Evolutionary conservation across 1,140 invertebrate genomes (phyloP).

Genomic region (Rhizoglyphus robini): DNA sequence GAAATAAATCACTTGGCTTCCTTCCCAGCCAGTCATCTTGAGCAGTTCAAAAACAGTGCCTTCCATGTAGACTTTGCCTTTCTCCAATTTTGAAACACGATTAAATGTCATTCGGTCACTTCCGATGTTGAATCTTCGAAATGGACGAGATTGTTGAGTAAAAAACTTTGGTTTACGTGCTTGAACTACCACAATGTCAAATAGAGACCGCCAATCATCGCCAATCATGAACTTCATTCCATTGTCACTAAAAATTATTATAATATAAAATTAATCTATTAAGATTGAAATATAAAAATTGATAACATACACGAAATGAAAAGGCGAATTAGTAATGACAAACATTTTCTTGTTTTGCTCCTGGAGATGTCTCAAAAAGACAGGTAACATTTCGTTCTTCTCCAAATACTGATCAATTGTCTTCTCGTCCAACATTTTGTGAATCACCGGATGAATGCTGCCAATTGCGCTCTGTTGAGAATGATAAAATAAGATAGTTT

Average conservation of each 20-base stretch:
- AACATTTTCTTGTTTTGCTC: constrained; percentile 74
- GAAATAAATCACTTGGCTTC: constrained; percentile 84
- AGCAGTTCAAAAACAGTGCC: constrained; percentile 81
- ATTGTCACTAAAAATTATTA: constrained; percentile 50
- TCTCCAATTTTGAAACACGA: constrained; percentile 66
- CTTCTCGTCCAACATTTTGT: constrained; percentile 63
- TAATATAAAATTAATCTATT: background rate
- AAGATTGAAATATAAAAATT: background rate
- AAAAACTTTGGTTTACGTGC: constrained; percentile 93
- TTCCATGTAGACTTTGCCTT: constrained; percentile 83
- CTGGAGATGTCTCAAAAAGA: constrained; percentile 59
- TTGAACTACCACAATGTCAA: constrained; percentile 86
- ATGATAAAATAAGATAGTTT: constrained; percentile 12
- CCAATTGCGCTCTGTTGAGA: constrained; percentile 64
- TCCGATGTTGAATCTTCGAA: constrained; percentile 69
- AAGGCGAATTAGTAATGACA: constrained; percentile 91
- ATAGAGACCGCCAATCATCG: constrained; percentile 71
- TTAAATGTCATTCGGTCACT: constrained; percentile 75
- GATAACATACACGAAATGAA: constrained; percentile 89
- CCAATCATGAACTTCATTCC: constrained; percentile 84
- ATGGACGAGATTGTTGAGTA: constrained; percentile 66
- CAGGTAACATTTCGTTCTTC: constrained; percentile 53
- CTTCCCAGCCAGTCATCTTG: constrained; percentile 79
- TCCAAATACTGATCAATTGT: constrained; percentile 53
- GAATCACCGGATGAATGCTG: constrained; percentile 78